phyloP scores from a whole-genome alignment of 2,888 invertebrate species.

The Trachelus stipa region DNA sequence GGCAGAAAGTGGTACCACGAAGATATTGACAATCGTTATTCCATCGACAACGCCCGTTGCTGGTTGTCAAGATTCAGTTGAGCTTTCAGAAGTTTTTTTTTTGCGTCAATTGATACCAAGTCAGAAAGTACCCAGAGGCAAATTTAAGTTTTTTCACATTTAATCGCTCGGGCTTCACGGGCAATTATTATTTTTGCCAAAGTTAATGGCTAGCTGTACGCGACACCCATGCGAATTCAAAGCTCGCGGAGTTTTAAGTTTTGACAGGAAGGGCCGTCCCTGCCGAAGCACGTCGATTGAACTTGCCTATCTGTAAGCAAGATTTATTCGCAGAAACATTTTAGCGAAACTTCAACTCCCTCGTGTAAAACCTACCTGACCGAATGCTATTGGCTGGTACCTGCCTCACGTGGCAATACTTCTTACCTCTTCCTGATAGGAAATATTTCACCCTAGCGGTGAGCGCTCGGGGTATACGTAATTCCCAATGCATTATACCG shows the following conservation, averaged over 20 bases:
- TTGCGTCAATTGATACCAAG: not conserved
- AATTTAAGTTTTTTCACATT: not conserved
- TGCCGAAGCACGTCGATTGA: conserved; percentile 51
- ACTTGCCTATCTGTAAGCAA: conserved; percentile 60
- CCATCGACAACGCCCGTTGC: conserved; percentile 9
- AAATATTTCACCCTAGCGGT: conserved; percentile 52
- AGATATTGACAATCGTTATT: conserved; percentile 4
- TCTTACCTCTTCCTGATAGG: conserved; percentile 45
- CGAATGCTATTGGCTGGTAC: conserved; percentile 28
- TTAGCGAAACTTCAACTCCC: conserved; percentile 59
- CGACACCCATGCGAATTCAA: conserved; percentile 42
- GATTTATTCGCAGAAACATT: conserved; percentile 60
- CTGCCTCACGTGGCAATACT: conserved; percentile 18
- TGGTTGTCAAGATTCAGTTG: conserved; percentile 16
- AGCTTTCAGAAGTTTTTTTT: not conserved
- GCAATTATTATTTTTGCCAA: not conserved
- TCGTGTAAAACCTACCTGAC: conserved; percentile 38
- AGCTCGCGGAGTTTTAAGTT: conserved; percentile 46
- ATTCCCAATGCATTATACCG: conserved; percentile 57
- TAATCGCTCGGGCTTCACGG: not conserved
- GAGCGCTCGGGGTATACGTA: conserved; percentile 47
- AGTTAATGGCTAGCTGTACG: not conserved
- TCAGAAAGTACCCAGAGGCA: not conserved
- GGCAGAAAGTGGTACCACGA: not conserved
- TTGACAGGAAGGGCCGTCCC: conserved; percentile 38